Percentiles rank a stretch among this genome's conserved stretches.
Evolutionary conservation across 2,797 vertebrate genomes (phyloP).

Genomic region (Vespertilio murinus): DNA sequence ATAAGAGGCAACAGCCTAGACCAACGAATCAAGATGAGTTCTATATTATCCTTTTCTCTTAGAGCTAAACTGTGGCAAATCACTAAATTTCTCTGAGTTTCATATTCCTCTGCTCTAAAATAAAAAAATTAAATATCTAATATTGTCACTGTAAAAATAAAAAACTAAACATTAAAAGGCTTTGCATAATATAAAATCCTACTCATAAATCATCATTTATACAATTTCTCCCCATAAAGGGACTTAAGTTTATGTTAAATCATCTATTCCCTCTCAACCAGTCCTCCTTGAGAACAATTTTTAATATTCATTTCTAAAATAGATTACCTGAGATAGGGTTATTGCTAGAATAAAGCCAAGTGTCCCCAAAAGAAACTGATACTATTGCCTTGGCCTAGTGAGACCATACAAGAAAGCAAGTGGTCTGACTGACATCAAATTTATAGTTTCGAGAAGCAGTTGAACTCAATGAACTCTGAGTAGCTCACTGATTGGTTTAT

Average conservation of each 20-base stretch:
- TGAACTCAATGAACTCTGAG: neutral
- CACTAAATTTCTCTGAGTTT: constrained; percentile 16
- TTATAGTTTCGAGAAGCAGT: neutral
- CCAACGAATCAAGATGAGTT: neutral
- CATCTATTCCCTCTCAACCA: neutral
- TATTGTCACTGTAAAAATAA: neutral
- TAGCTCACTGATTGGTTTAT: neutral
- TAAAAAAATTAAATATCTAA: neutral
- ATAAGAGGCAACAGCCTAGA: neutral
- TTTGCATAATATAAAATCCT: constrained; percentile 34
- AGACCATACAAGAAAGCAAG: neutral
- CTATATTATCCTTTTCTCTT: neutral
- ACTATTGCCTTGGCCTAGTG: neutral
- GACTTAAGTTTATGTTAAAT: constrained; percentile 20
- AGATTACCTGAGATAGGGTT: neutral
- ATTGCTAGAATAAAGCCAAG: constrained; percentile 9
- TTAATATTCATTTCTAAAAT: constrained; percentile 5
- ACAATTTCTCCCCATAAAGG: neutral
- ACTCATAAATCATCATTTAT: neutral
- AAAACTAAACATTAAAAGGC: neutral
- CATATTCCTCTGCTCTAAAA: neutral
- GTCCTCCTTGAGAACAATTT: neutral
- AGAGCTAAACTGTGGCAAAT: constrained; percentile 12
- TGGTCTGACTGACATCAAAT: neutral
- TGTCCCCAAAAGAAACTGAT: neutral